A percentile compares a stretch with the other conserved stretches of the same genome.
These are phyloP conservation scores for Cyclopterus lumpus DNA, from an alignment of 2,797 vertebrate genomes.

Conservation along the genomic window DNA sequence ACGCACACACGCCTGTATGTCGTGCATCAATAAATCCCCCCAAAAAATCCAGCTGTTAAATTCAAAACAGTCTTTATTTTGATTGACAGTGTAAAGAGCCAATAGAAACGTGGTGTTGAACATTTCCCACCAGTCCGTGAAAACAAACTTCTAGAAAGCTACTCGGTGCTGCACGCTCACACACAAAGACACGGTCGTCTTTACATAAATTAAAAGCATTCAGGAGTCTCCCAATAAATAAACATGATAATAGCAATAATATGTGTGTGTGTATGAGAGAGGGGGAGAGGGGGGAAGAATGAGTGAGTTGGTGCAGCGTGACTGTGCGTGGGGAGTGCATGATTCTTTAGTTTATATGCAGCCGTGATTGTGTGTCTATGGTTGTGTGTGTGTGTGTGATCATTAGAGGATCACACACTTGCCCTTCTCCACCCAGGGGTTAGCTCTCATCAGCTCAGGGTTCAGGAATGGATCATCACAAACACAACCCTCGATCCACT, in stretches of 20 bases:
- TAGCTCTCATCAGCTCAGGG: conserved; percentile 94
- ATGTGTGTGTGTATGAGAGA: conserved; percentile 20
- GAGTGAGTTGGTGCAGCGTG: conserved; percentile 50
- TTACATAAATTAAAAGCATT: conserved; percentile 71
- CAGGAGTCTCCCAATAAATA: conserved; percentile 74
- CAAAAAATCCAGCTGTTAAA: conserved; percentile 34
- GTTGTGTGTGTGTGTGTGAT: conserved; percentile 34
- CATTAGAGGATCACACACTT: conserved; percentile 92
- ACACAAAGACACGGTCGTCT: conserved; percentile 51
- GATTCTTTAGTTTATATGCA: conserved; percentile 63
- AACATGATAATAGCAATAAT: conserved; percentile 37
- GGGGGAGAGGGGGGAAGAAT: conserved; percentile 3
- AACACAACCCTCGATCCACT: conserved; percentile 94
- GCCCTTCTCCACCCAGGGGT: conserved; percentile 97
- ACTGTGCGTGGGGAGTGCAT: conserved; percentile 52
- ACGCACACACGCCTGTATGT: conserved; percentile 20
- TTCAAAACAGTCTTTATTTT: conserved; percentile 84
- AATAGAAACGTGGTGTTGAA: conserved; percentile 79
- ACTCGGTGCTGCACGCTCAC: conserved; percentile 66
- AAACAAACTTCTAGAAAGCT: conserved; percentile 75
- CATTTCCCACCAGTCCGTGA: conserved; percentile 64
- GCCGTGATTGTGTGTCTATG: conserved; percentile 36
- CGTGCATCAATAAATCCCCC: conserved; percentile 40
- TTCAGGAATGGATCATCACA: conserved; percentile 96
- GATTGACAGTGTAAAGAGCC: conserved; percentile 82